A percentile compares a stretch with the other conserved stretches of the same genome.
Conservation (phyloP, 2,797 vertebrate genomes). For the Sebastes steindachneri region DNA sequence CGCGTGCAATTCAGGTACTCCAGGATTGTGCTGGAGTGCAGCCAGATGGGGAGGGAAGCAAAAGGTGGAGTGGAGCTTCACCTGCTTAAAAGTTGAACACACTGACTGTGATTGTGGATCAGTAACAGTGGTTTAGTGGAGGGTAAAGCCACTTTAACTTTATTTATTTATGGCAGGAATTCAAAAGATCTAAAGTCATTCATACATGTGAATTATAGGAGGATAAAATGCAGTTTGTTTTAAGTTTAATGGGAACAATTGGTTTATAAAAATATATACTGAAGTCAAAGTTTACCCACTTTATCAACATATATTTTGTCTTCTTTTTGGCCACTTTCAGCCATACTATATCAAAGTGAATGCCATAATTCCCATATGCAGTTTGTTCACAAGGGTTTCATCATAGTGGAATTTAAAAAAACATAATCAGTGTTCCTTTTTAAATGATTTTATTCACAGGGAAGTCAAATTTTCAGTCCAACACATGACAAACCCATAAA, state of each 20-base stretch:
- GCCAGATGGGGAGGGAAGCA: conserved; percentile 64
- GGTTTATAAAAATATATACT: not conserved
- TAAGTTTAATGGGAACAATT: not conserved
- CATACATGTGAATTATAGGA: not conserved
- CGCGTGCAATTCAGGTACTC: conserved; percentile 84
- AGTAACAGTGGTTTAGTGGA: not conserved
- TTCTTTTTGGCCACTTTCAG: not conserved
- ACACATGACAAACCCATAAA: not conserved
- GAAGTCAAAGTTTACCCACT: not conserved
- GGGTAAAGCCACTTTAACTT: not conserved
- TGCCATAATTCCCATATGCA: not conserved
- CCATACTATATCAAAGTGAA: not conserved
- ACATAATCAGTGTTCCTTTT: not conserved
- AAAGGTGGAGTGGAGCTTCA: conserved; percentile 68
- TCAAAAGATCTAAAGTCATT: not conserved
- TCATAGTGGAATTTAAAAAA: not conserved
- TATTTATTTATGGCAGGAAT: not conserved
- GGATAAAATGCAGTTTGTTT: not conserved
- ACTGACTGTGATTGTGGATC: not conserved
- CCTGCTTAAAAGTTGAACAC: not conserved
- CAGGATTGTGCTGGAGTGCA: conserved; percentile 68
- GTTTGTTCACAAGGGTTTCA: not conserved
- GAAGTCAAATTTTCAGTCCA: not conserved
- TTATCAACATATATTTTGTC: not conserved
- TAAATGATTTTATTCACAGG: not conserved